Evolutionary conservation across 2,797 vertebrate genomes (phyloP), one percentile per base, ranked within the genome.

Genomic region (Dicrostonyx torquatus): DNA sequence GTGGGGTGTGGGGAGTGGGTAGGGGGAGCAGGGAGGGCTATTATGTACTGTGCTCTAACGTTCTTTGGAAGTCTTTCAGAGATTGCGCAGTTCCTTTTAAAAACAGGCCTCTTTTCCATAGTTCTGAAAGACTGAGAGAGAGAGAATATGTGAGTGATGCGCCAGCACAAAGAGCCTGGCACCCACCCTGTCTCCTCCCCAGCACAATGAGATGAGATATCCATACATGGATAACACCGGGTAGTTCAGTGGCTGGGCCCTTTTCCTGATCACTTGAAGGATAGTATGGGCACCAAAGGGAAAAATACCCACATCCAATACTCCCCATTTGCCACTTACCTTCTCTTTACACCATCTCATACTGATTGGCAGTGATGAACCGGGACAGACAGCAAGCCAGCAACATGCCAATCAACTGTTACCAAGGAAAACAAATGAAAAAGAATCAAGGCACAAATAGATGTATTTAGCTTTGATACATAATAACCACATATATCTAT

Each of bases 281-380:
- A 79, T 31, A 66, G 64, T 60, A 66, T 34, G 62, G 20, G 53
- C 24, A 64, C 29, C 43, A 73, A 82, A 83, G 82, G 82, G 68
- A 94, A 40, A 82, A 55, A 9, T 43, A 34, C 1, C 0, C 78
- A 84, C 29, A 82, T 58, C 22, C n/a, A 96, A 73, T 24, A 22
- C 13, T 31, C 20, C 68, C 84, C 43, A 80, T 8, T 43, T 43
- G 43, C 34, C 88, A 97, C 98, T 98, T 95, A 99, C 99, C 98
- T 98, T 96, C 97, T 99, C 98, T 99, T 99, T 99, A 99, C 97
- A 99, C 99, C 99, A 99, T 99, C 98, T 99, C 99, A 1, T 99
- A 99, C 97, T 99, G 99, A 99, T 99, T 99, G 98, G 99, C 98
- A 97, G 98, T 99, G 98, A 99, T 99, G 98, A 99, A 98, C 96